Base-by-base conservation (phyloP, 2,888 invertebrate genomes). In the Pantelozetes paolii region DNA sequence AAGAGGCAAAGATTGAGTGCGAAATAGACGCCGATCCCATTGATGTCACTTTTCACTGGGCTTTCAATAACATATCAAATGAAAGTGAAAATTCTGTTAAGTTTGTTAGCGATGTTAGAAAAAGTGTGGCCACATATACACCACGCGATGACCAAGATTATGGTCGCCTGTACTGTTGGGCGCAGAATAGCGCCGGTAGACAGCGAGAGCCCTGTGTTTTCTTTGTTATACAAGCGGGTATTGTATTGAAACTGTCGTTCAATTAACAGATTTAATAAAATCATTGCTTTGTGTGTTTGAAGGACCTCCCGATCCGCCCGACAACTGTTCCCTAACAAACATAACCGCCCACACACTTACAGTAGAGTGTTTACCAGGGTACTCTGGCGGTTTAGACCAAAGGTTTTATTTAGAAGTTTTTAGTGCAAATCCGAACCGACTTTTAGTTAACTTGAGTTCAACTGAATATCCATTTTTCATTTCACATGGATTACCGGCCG, bases 21-120 rank as follows among this genome's bases (percentile, higher is more conserved):
- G 77, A 78, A 59, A 77, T 79, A 0, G 77, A 78, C 28, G 78
- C 79, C 13, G 77, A 78, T 42, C 79, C 79, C 11, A 72, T 75
- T 20, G 77, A 79, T 40, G 78, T 79, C 45, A 71, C 69, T 5
- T 78, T 78, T 72, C 62, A 76, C 13, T 78, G 78, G 78, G 74
- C 71, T 23, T 76, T 78, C 54, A 78, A 78, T 26, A 75, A 69
- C 26, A 75, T 74, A 6, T 15, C 18, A 1, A 30, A 50, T 57
- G 32, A 54, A 9, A 30, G 36, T 36, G 13, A 1, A 23, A 40
- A 26, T 18, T 15, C 45, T 30, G 26, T 23, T 1, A 50, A n/a
- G 9, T 78, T 76, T 54, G 77, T 75, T 9, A 76, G 71, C 36
- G 75, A 75, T 36, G 78, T 77, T 26, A 72, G 74, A 11, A 75